A percentile compares a stretch with the other conserved stretches of the same genome.
Conservation (phyloP, 2,113 vertebrate genomes). For the Psittacula cyanocephala region DNA sequence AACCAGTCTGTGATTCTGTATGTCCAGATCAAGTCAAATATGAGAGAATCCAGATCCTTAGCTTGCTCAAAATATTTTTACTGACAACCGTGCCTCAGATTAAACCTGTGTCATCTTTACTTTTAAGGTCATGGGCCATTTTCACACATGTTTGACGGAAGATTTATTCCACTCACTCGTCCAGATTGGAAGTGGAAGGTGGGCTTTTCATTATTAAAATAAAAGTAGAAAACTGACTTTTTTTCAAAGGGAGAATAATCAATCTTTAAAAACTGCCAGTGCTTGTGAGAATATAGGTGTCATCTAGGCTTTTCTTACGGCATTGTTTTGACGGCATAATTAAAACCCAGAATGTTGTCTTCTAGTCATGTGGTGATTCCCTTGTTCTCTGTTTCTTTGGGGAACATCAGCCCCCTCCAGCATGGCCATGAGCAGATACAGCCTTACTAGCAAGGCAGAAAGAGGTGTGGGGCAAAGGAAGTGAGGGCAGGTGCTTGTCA, state of each 20-base stretch:
- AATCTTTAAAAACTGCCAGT: background rate
- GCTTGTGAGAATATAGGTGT: background rate
- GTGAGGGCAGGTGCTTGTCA: background rate
- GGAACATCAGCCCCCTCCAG: background rate
- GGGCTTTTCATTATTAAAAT: background rate
- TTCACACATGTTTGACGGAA: slow-evolving; percentile 94
- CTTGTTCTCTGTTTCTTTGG: background rate
- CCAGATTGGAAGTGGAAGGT: slow-evolving; percentile 85
- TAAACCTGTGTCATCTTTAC: slow-evolving; percentile 16
- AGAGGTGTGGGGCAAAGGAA: background rate
- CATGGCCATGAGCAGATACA: accelerated
- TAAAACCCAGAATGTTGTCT: background rate
- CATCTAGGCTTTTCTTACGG: background rate
- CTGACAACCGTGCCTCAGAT: background rate
- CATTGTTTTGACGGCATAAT: background rate
- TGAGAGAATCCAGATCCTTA: background rate
- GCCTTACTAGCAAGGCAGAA: background rate
- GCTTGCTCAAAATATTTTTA: background rate
- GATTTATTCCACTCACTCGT: slow-evolving; percentile 86
- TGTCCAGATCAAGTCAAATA: background rate
- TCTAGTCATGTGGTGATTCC: background rate
- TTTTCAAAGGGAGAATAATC: background rate
- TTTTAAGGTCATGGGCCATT: slow-evolving; percentile 94
- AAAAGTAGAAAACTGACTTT: background rate
- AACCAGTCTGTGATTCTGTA: background rate